These are phyloP conservation scores for Pseudomugil tenellus DNA, from an alignment of 2,797 vertebrate species.

Conservation along the genomic window DNA sequence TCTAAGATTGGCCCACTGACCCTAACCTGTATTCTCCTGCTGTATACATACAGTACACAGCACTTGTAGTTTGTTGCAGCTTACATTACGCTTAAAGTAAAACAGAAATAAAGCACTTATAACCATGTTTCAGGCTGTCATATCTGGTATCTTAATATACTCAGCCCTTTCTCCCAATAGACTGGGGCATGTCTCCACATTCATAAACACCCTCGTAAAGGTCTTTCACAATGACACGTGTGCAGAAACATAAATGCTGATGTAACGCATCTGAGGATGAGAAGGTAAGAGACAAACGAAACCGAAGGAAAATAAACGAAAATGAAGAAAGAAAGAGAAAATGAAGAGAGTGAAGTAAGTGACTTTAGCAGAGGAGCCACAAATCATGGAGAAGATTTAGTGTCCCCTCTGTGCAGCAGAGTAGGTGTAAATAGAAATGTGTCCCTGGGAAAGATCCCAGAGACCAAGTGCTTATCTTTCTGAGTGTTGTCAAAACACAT, in stretches of 20 bases:
- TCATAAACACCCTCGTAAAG: conserved; percentile 31
- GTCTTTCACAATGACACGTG: conserved; percentile 41
- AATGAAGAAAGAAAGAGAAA: conserved; percentile 33
- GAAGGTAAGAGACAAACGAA: conserved; percentile 11
- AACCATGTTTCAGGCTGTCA: neutral
- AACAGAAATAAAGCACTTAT: too few species aligned
- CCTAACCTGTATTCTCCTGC: too few species aligned
- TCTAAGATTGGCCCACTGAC: too few species aligned
- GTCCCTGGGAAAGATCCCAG: conserved; percentile 70
- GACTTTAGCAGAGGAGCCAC: conserved; percentile 60
- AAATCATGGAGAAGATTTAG: conserved; percentile 72
- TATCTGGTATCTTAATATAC: conserved; percentile 18
- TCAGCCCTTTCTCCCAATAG: conserved; percentile 24
- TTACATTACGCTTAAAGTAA: too few species aligned
- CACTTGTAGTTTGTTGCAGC: too few species aligned
- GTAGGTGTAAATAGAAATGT: conserved; percentile 77
- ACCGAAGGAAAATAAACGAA: conserved; percentile 9
- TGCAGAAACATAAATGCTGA: conserved; percentile 23
- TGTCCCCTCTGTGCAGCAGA: conserved; percentile 50
- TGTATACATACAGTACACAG: too few species aligned
- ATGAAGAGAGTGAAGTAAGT: conserved; percentile 31
- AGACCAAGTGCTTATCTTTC: conserved; percentile 70
- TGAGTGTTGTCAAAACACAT: conserved; percentile 74
- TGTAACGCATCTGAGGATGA: conserved; percentile 28
- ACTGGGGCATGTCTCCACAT: conserved; percentile 23